Base-by-base conservation (phyloP, 2,888 invertebrate genomes). In the Falcaria lacertinaria region DNA sequence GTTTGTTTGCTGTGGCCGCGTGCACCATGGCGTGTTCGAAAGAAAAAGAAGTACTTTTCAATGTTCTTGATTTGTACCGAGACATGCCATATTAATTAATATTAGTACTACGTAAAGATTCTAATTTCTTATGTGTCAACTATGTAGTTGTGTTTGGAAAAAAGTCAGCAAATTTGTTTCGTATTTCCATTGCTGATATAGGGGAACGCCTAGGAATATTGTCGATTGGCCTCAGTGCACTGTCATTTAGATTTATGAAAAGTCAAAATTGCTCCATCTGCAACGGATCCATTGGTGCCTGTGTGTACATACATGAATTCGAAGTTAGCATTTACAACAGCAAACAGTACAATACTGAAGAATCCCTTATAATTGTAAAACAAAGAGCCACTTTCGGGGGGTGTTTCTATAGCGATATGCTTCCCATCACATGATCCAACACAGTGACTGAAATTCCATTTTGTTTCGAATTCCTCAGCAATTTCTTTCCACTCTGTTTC, bases 401-500 rank as follows among this genome's bases (percentile, higher is more conserved):
- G 50, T 34, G 45, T 48, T 41, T 42, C 43, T 15, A 51, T 48
- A n/a, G 37, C 25, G n/a, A 50, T 41, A 40, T 36, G 50, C 33
- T 50, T 47, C 7, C 50, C 47, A 44, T 47, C 44, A 8, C 16
- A 33, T 11, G 53, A 52, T 37, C 60, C 60, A 13, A 61, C 16
- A 47, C 63, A 62, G 48, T 64, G 53, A 33, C 57, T 54, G 48
- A 60, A 64, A 40, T 68, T 59, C 59, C 61, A 66, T 37, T 45
- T 54, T 5, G 42, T 43, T 44, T 59, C 47, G 54, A 59, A 69
- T 16, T 44, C 44, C 40, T 52, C 43, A 15, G 54, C 54, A 39
- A 54, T 49, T 16, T 41, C 25, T 46, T 51, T 52, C 60, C 62
- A 68, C 49, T 62, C 55, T 34, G 34, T 14, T 44, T 44, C 35